A percentile compares a stretch with the other conserved stretches of the same genome.
phyloP scores from a whole-genome alignment of 1,140 invertebrate species.

The Drosophila funebris region DNA sequence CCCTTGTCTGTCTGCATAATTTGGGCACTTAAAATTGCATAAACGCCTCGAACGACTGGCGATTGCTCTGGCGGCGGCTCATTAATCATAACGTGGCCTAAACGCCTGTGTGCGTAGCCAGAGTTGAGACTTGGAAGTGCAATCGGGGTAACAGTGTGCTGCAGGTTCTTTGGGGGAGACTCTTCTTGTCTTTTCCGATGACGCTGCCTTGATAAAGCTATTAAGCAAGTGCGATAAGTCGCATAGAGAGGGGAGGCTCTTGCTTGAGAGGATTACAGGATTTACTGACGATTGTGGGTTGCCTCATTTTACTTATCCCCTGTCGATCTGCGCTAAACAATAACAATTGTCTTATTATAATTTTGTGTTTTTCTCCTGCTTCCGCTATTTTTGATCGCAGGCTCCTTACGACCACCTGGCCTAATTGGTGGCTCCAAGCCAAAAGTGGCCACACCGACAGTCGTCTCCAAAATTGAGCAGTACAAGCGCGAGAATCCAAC shows the following conservation, averaged over 20 bases:
- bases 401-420: constrained; percentile 95
- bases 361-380: constrained; percentile 17
- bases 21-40: constrained; percentile 79
- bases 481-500: constrained; percentile 99
- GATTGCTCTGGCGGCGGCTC: constrained; percentile 29
- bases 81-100: constrained; percentile 44
- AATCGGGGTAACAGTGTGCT: too few relatives aligned
- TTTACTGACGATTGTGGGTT: neutral
- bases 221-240: neutral
- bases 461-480: constrained; percentile 97
- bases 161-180: neutral
- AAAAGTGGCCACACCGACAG: constrained; percentile 98
- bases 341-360: constrained; percentile 30
- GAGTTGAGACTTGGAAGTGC: neutral
- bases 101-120: neutral
- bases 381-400: constrained; percentile 86
- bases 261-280: neutral
- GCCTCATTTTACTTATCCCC: constrained; percentile 30
- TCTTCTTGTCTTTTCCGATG: neutral
- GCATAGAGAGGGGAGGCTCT: neutral
- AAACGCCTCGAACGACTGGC: constrained; percentile 58
- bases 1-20: constrained; percentile 52
- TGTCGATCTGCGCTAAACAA: constrained; percentile 13
- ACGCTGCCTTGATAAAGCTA: constrained; percentile 10
- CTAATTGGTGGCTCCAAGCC: constrained; percentile 99